Evolutionary conservation across 1,140 invertebrate genomes (phyloP).

Genomic region (Mylabris phalerata): DNA sequence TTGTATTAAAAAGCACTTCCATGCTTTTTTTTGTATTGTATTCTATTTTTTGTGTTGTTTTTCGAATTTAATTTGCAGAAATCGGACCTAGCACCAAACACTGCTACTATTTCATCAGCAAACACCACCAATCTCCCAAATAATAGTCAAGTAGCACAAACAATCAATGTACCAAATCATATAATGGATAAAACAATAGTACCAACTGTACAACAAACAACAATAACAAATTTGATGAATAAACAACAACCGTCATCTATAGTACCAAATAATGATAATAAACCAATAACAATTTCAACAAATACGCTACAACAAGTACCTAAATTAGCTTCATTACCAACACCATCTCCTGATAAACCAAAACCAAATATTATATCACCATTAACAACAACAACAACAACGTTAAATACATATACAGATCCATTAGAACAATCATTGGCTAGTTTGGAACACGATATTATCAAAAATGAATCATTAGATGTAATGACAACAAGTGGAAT

Average conservation of each 20-base stretch:
- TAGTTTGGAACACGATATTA: conserved; percentile 53
- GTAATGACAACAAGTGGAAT: conserved; percentile 27
- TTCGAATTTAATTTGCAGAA: not conserved
- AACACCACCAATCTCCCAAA: conserved; percentile 5
- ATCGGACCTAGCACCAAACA: conserved; percentile 14
- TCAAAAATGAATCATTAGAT: conserved; percentile 45
- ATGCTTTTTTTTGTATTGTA: too few species aligned
- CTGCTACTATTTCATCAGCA: conserved; percentile 13
- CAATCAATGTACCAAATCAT: not conserved
- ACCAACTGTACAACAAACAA: not conserved
- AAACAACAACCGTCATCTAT: too few species aligned
- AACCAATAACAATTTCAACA: too few species aligned
- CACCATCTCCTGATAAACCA: conserved; percentile 37
- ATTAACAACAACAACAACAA: not conserved
- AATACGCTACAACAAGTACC: conserved; percentile 14
- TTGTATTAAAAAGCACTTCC: too few species aligned
- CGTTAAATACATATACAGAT: conserved; percentile 45
- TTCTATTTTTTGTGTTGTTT: not conserved
- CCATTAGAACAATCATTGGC: conserved; percentile 61
- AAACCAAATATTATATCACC: conserved; percentile 30
- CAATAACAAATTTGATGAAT: not conserved
- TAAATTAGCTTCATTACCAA: conserved; percentile 42
- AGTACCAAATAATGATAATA: too few species aligned
- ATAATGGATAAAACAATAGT: conserved; percentile 16
- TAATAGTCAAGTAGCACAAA: not conserved